Evolutionary conservation across 1,140 invertebrate species (phyloP), one percentile per base, ranked within the genome.

Genomic region (Drosophila parabipectinata): DNA sequence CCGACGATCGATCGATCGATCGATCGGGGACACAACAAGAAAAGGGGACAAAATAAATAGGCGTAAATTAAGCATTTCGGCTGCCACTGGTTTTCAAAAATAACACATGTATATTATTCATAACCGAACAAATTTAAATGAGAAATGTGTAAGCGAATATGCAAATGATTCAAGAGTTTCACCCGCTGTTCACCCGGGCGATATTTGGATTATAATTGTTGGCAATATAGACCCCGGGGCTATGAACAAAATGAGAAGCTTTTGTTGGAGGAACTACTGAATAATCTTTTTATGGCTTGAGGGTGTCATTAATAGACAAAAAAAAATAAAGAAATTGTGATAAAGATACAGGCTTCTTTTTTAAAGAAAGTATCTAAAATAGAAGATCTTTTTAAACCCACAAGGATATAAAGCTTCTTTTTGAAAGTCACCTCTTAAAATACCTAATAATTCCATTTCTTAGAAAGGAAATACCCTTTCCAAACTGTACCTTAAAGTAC

Each of bases 11-110:
- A 79, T 63, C 34, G 21, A 79, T 63, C 34, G 34, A 37, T 37
- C 52, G 48, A 44, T 77, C 75, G 50, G 7, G 6, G 14, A 18
- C 15, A 15, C 14, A 69, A 50, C 21, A 32, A 60, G 54, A 7
- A n/a, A 30, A 45, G 61, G 50, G 62, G 24, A 76, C 72, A 59
- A 75, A 75, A 76, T 67, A 76, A 76, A 76, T 67, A 76, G 61
- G 54, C 72, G 72, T 67, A 75, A 54, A 76, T 76, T 57, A 76
- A 76, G 72, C 63, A 76, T 76, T 68, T 67, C 51, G 72, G 72
- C 41, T 76, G 72, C 72, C 72, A 76, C 72, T 76, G 72, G 61
- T 76, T 75, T 74, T 74, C 44, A 18, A 61, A 10, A 34, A 75
- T 60, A 53, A 67, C 63, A 67, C 44, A 57, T 71, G 64, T 69